These are phyloP conservation scores for Penaeus vannamei DNA, from an alignment of 1,140 invertebrate species.

Conservation along the genomic window DNA sequence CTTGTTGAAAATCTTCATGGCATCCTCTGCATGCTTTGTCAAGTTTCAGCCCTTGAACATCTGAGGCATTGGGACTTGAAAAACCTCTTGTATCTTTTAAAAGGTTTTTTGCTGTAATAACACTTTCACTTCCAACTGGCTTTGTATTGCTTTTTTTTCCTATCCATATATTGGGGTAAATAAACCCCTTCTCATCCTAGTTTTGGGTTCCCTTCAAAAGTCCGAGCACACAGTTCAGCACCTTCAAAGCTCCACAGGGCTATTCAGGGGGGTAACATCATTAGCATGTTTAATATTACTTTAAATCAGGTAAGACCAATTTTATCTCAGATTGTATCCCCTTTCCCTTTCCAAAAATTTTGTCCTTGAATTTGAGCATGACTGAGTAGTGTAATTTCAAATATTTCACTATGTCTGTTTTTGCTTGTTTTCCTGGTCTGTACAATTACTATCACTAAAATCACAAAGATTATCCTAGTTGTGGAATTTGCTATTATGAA, in stretches of 20 bases:
- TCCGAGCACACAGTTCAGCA: constrained; percentile 19
- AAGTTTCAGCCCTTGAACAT: not conserved
- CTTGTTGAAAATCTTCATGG: constrained; percentile 50
- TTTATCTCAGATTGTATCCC: constrained; percentile 3
- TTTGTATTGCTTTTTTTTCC: not conserved
- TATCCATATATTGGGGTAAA: not conserved
- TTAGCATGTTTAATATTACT: constrained; percentile 51
- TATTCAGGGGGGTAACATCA: constrained; percentile 53
- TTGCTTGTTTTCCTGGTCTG: too few species aligned
- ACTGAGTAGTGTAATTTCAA: not conserved
- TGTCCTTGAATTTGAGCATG: not conserved
- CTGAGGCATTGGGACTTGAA: constrained; percentile 1
- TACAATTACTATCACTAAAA: too few species aligned
- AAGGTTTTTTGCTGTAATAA: not conserved
- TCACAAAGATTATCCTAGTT: not conserved
- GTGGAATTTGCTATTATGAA: not conserved
- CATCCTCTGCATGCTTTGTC: constrained; percentile 53
- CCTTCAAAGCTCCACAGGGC: constrained; percentile 40
- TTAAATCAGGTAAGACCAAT: constrained; percentile 47
- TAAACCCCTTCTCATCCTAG: not conserved
- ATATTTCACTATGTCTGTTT: not conserved
- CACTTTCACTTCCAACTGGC: not conserved
- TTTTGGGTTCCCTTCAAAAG: not conserved
- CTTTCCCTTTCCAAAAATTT: not conserved
- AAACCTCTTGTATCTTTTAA: constrained; percentile 20